Percentiles rank a stretch among this genome's conserved stretches.
Evolutionary conservation across 2,113 vertebrate genomes (phyloP).

Genomic region (Pithys albifrons): DNA sequence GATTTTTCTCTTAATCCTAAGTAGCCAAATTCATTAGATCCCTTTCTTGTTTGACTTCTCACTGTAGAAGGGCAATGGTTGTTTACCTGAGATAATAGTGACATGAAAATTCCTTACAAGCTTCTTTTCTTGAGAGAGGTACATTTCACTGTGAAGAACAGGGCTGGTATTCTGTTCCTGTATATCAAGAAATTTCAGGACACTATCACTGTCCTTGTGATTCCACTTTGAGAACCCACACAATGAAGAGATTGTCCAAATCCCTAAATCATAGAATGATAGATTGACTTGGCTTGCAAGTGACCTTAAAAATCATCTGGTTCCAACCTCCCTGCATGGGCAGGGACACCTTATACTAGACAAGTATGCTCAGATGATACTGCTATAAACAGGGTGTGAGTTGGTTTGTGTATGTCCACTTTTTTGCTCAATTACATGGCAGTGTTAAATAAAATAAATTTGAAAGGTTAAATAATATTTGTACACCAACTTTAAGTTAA

Average conservation of each 20-base stretch:
- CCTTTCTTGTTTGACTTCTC: not conserved
- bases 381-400: not conserved
- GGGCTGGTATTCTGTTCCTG: not conserved
- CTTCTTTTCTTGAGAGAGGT: not conserved
- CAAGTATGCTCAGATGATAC: not conserved
- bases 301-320: not conserved
- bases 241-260: not conserved
- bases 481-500: fast-evolving
- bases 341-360: not conserved
- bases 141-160: not conserved
- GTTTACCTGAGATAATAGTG: not conserved
- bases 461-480: not conserved
- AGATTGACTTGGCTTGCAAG: not conserved
- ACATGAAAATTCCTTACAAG: not conserved
- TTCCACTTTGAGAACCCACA: not conserved
- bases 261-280: not conserved
- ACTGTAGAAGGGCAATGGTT: not conserved
- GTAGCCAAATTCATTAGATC: not conserved
- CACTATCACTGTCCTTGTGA: not conserved
- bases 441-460: not conserved
- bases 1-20: not conserved
- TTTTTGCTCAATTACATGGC: not conserved
- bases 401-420: not conserved
- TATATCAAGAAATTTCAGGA: not conserved
- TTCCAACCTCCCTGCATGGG: not conserved